Conservation (phyloP, 2,797 vertebrate species). For the Centropyge bicolor region DNA sequence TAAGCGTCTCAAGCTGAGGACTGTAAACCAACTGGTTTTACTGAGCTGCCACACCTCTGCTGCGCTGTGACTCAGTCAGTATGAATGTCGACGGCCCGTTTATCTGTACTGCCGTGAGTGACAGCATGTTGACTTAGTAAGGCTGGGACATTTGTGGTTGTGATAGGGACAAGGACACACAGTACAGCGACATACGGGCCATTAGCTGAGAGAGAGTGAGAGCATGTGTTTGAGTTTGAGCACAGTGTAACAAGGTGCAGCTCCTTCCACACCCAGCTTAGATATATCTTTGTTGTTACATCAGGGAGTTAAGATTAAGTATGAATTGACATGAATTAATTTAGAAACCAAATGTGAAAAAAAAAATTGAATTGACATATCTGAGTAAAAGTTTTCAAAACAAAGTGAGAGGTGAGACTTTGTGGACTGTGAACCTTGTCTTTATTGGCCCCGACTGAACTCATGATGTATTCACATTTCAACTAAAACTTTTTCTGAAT, state of each 20-base stretch:
- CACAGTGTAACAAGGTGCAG: not conserved
- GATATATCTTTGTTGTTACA: not conserved
- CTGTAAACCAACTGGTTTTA: slow-evolving; percentile 67
- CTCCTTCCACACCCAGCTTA: slow-evolving; percentile 7
- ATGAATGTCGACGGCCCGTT: slow-evolving; percentile 44
- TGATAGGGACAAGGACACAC: slow-evolving; percentile 54
- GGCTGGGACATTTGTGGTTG: slow-evolving; percentile 32
- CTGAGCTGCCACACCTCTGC: slow-evolving; percentile 61
- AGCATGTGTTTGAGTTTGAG: not conserved
- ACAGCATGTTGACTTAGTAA: slow-evolving; percentile 63
- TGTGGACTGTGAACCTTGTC: not conserved
- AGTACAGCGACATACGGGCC: slow-evolving; percentile 14
- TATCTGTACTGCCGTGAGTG: slow-evolving; percentile 39
- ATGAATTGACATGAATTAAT: not conserved
- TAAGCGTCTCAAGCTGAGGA: not conserved
- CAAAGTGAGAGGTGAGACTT: not conserved
- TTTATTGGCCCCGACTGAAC: not conserved
- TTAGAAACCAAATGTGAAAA: not conserved
- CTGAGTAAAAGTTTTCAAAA: not conserved
- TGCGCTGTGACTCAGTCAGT: slow-evolving; percentile 46
- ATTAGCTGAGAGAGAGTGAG: slow-evolving; percentile 11
- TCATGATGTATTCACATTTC: not conserved
- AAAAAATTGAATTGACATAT: not conserved
- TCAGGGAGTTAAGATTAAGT: not conserved
- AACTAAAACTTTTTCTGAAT: not conserved